A percentile compares a stretch with the other conserved stretches of the same genome.
Evolutionary conservation across 2,797 vertebrate species (phyloP).

Genomic region (Yasuhikotakia modesta): DNA sequence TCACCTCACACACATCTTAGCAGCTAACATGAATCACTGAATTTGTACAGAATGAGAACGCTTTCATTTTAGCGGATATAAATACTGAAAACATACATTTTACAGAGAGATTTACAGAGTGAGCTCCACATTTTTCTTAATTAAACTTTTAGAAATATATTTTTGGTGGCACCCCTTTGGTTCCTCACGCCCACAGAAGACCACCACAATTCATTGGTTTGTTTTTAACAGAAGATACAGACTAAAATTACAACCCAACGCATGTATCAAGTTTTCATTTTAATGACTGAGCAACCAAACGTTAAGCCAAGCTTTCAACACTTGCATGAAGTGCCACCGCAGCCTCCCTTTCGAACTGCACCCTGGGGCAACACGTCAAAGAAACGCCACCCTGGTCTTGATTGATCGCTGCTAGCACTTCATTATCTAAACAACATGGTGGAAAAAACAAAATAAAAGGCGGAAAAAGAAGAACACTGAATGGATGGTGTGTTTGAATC

Average conservation of each 20-base stretch:
- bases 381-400: conserved; percentile 70
- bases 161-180: conserved; percentile 77
- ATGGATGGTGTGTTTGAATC: conserved; percentile 59
- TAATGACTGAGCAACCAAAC: too few species aligned
- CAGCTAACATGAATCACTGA: too few species aligned
- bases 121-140: too few species aligned
- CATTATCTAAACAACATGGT: conserved; percentile 81
- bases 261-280: too few species aligned
- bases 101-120: too few species aligned
- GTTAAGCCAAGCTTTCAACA: conserved; percentile 54
- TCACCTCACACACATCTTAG: conserved; percentile 25
- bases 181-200: conserved; percentile 79
- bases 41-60: too few species aligned
- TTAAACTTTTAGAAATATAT: too few species aligned
- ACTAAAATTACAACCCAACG: conserved; percentile 16
- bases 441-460: conserved; percentile 56
- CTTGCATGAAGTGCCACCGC: conserved; percentile 52
- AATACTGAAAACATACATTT: too few species aligned
- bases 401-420: conserved; percentile 83
- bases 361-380: conserved; percentile 65
- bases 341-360: conserved; percentile 66
- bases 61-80: too few species aligned
- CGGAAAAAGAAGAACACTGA: conserved; percentile 40
- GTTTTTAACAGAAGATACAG: conserved; percentile 79
- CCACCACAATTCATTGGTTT: conserved; percentile 83